Evolutionary conservation across 2,113 vertebrate genomes (phyloP).

Genomic region (Ascaphus truei): DNA sequence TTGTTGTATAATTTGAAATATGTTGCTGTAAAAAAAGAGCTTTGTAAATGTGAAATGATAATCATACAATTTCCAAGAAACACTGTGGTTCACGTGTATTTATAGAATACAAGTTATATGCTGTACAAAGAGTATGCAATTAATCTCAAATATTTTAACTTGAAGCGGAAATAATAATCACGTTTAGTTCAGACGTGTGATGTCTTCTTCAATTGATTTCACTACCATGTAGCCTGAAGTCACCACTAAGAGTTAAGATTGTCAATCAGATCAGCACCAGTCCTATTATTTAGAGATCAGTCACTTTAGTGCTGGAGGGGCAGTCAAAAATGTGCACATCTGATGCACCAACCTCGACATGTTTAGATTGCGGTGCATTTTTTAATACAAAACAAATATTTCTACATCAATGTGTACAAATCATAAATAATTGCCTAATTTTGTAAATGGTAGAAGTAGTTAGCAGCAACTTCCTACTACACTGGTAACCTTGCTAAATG

Average conservation of each 20-base stretch:
- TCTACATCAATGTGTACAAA: too few relatives aligned
- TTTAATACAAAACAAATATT: too few relatives aligned
- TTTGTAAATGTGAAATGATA: not conserved
- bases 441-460: too few relatives aligned
- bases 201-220: not conserved
- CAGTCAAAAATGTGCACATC: too few relatives aligned
- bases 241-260: not conserved
- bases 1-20: not conserved
- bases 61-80: not conserved
- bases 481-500: too few relatives aligned
- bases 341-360: too few relatives aligned
- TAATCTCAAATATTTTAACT: not conserved
- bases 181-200: not conserved
- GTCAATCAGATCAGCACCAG: not conserved
- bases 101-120: not conserved
- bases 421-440: too few relatives aligned
- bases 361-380: too few relatives aligned
- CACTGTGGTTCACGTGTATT: not conserved
- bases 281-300: too few relatives aligned
- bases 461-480: too few relatives aligned
- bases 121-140: not conserved
- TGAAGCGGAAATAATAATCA: not conserved
- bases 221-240: not conserved
- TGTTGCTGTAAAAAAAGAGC: not conserved
- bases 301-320: too few relatives aligned